phyloP scores from a whole-genome alignment of 1,140 invertebrate species.

The Saccostrea echinata region DNA sequence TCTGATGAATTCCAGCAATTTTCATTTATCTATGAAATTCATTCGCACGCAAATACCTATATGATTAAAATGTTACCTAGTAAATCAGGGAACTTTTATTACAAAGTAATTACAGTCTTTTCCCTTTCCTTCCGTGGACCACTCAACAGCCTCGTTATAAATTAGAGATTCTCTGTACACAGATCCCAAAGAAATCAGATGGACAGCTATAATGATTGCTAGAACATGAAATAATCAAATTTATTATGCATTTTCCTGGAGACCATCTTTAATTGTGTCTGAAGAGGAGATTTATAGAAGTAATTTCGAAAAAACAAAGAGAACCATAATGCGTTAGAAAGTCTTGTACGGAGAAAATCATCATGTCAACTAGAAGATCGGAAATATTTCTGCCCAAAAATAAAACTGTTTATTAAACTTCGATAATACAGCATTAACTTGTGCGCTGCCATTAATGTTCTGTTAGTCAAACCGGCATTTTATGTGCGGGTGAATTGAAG shows the following conservation, averaged over 20 bases:
- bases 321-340: conserved; percentile 35
- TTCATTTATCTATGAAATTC: conserved; percentile 3
- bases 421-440: conserved; percentile 34
- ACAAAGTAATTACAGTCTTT: not conserved
- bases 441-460: conserved; percentile 29
- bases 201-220: conserved; percentile 29
- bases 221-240: conserved; percentile 35
- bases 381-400: conserved; percentile 35
- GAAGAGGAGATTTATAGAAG: conserved; percentile 37
- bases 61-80: not conserved
- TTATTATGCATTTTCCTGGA: conserved; percentile 37
- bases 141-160: conserved; percentile 31
- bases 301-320: conserved; percentile 37
- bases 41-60: conserved; percentile 7
- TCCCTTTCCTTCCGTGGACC: not conserved
- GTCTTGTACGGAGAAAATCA: conserved; percentile 28
- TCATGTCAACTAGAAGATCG: conserved; percentile 11
- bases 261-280: conserved; percentile 31
- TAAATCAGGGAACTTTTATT: conserved; percentile 32
- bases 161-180: not conserved
- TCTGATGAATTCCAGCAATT: conserved; percentile 38
- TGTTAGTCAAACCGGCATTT: conserved; percentile 38
- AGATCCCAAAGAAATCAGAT: not conserved
- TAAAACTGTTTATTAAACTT: conserved; percentile 40
- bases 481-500: conserved; percentile 36